Base-by-base conservation (phyloP, 2,797 vertebrate genomes). In the Limosa lapponica region DNA sequence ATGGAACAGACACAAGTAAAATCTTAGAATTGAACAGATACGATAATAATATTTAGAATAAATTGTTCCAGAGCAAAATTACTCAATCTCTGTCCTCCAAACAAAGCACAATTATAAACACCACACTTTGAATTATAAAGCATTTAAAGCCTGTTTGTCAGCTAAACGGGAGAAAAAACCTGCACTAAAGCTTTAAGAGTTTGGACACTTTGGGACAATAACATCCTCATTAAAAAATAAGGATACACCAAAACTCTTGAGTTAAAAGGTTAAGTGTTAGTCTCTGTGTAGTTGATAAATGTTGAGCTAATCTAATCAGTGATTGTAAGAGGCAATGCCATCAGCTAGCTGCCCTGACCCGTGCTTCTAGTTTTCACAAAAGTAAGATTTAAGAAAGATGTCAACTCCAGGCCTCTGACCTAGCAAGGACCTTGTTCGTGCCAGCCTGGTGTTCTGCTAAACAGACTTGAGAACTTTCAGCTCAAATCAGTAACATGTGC, bases 401-500 rank as follows among this genome's bases (percentile, higher is more conserved):
- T 97, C 97, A 97, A 96, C 97, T 97, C 93, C 62, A 43, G 97
- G 96, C 97, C 95, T 98, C 96, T 98, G 98, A 98, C 98, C 98
- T 97, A 86, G 94, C 82, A 37, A 89, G 94, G 98, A 98, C 97
- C 98, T 96, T 96, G 92, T 97, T 97, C 41, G 2, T 94, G 97
- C 95, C 93, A 97, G 96, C 72, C 65, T 72, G 91, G 93, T 95
- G 95, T 95, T 98, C 96, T 97, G 97, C 86, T 97, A 95, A 97
- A 96, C 95, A 98, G 96, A 97, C 93, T 64, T 64, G 97, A 96
- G 94, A 97, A 97, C 92, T 94, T 82, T 39, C 51, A 65, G 95
- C 95, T 97, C 97, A 98, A 98, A 98, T 98, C 97, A 98, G 95
- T 98, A 98, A 97, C 98, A 98, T 91, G 97, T 98, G 98, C 96